Evolutionary conservation across 2,888 invertebrate genomes (phyloP).

Genomic region (Thera obeliscata): DNA sequence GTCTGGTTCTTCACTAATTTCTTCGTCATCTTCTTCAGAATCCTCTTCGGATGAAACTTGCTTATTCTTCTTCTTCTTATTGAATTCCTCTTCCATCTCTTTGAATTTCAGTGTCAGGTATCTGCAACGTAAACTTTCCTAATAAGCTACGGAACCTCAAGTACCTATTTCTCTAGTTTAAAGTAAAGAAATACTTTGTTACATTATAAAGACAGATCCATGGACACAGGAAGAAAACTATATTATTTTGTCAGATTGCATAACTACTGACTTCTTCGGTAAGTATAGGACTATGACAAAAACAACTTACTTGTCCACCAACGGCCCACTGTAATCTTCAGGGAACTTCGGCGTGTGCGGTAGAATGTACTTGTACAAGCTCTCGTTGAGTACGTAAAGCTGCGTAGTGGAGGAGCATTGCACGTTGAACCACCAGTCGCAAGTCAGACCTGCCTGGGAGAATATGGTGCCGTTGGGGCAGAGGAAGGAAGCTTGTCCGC

Average conservation of each 20-base stretch:
- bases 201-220: too few relatives aligned
- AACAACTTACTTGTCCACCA: constrained; percentile 90
- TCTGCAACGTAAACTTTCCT: constrained; percentile 68
- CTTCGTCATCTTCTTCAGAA: constrained; percentile 54
- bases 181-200: too few relatives aligned
- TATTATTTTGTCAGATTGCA: too few relatives aligned
- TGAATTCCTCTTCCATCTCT: constrained; percentile 93
- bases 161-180: too few relatives aligned
- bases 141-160: too few relatives aligned
- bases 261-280: background rate
- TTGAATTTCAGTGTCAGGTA: constrained; percentile 93
- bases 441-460: constrained; percentile 94
- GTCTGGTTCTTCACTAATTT: constrained; percentile 52
- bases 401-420: constrained; percentile 93
- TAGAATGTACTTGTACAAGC: constrained; percentile 94
- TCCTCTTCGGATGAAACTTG: constrained; percentile 54
- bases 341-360: constrained; percentile 95
- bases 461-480: constrained; percentile 96
- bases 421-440: constrained; percentile 97
- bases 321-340: constrained; percentile 94
- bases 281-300: background rate
- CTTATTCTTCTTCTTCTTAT: constrained; percentile 85
- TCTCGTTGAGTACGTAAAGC: constrained; percentile 93
- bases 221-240: too few relatives aligned
- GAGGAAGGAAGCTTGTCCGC: constrained; percentile 94